Conservation (phyloP, 2,888 invertebrate species). For the Phorcus lineatus region DNA sequence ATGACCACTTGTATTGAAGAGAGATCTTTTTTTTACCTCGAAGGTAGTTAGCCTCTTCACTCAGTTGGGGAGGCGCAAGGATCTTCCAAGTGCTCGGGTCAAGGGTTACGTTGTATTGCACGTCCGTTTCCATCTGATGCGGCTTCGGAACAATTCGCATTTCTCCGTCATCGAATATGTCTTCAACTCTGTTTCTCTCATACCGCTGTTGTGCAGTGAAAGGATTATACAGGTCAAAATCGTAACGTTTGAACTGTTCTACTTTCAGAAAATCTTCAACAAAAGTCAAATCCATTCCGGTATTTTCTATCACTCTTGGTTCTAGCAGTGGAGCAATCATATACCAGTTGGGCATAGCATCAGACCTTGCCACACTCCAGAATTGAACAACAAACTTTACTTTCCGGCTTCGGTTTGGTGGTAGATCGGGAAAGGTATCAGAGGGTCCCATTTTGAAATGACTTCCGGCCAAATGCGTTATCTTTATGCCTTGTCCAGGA, state of each 20-base stretch:
- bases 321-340: slow-evolving; percentile 25
- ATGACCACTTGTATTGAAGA: no score
- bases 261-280: slow-evolving; percentile 36
- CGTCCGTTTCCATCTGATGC: background rate
- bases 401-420: slow-evolving; percentile 32
- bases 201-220: slow-evolving; percentile 49
- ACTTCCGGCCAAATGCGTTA: slow-evolving; percentile 54
- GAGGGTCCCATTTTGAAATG: slow-evolving; percentile 52
- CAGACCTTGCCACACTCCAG: slow-evolving; percentile 57
- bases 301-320: slow-evolving; percentile 39
- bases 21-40: slow-evolving; percentile 42
- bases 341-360: slow-evolving; percentile 61
- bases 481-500: slow-evolving; percentile 42
- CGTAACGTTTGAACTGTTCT: slow-evolving; percentile 53
- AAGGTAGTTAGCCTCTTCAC: slow-evolving; percentile 43
- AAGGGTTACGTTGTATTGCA: background rate
- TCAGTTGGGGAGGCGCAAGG: slow-evolving; percentile 39
- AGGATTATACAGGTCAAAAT: slow-evolving; percentile 49
- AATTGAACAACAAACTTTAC: slow-evolving; percentile 38
- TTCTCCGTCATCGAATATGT: slow-evolving; percentile 1
- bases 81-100: slow-evolving; percentile 48
- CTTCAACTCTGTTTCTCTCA: slow-evolving; percentile 38
- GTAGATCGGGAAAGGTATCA: slow-evolving; percentile 33
- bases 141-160: slow-evolving; percentile 37
- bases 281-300: slow-evolving; percentile 43